Base-by-base conservation (phyloP, 2,888 invertebrate species). In the Orthonychiurus folsomi region DNA sequence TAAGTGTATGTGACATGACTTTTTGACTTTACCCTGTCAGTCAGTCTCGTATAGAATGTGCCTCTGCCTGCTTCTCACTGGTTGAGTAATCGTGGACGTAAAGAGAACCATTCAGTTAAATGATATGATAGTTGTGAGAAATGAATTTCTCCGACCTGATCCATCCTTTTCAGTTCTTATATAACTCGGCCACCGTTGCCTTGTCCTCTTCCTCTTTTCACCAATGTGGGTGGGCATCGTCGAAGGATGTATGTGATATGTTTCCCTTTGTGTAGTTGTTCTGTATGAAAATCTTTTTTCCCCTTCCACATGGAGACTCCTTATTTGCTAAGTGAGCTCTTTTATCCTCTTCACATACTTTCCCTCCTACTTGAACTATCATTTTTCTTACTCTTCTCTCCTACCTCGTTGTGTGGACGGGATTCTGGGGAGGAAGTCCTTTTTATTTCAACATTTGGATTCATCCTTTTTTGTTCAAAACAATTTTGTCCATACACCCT, bases 61-160 rank as follows among this genome's bases (percentile, higher is more conserved):
- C 37, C 15, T 37, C 9, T 9, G 37, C n/a, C n/a, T n/a, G n/a
- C n/a, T n/a, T n/a, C n/a, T n/a, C n/a, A n/a, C n/a, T n/a, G 15
- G 37, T 37, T 37, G 37, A 37, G 37, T 37, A 37, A 37, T 37
- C 37, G 37, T 37, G 15, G 37, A 15, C 5, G 37, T 15, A 37
- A 9, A 37, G 37, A 37, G 37, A 15, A 5, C 37, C 15, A 37
- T 37, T 37, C 37, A 37, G 37, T 37, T 37, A 37, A 37, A 37
- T 37, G 37, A 37, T 37, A 37, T 37, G 37, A 37, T 37, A 37
- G 9, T 37, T 37, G 37, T 37, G 37, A 37, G 37, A 37, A 37
- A 37, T 37, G 37, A 37, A 37, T 37, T 37, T 37, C 37, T 37
- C n/a, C 37, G 37, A 37, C 37, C 37, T 37, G 37, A 37, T 37